Base-by-base conservation (phyloP, 1,140 invertebrate genomes). In the Drosophila funebris region DNA sequence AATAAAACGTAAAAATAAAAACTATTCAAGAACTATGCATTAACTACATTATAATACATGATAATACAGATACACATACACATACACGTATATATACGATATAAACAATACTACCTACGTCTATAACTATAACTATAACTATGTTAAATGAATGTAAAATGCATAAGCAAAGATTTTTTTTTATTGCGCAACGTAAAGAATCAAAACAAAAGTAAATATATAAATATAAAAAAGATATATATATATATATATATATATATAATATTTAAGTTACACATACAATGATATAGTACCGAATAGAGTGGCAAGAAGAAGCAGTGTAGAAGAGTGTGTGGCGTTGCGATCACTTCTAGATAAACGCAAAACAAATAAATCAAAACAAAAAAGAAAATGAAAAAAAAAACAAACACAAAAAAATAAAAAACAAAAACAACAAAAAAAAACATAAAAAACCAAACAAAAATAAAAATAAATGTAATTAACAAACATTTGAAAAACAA, bases 381-480 rank as follows among this genome's bases (percentile, higher is more conserved):
- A 61, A 58, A 33, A 73, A 67, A 31, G 48, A 53, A 66, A 29
- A 54, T n/a, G 31, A 33, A 44, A 68, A 22, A 61, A 11, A 43
- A 37, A 73, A 22, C 41, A 48, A 63, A 54, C 20, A 46, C 31
- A 50, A 56, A 22, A 54, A 64, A 46, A 57, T 50, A 57, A 63
- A 44, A 50, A 48, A 60, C 58, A 58, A 8, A 46, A 33, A 50
- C n/a, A 60, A 48, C 2, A 46, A 33, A 50, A 58, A 48, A 68
- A 67, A 58, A 58, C 24, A 33, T 48, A 18, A 52, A 54, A 54
- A 54, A 54, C 43, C 24, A 76, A 60, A 69, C 18, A 48, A 74
- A 63, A 62, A 68, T 69, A 61, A 68, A 76, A 58, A 71, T 71
- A 63, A 73, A 73, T 77, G 74, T 73, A 77, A 77, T 83, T 78